Evolutionary conservation across 1,140 invertebrate species (phyloP), one percentile per base, ranked within the genome.

Genomic region (Ridgeia piscesae): DNA sequence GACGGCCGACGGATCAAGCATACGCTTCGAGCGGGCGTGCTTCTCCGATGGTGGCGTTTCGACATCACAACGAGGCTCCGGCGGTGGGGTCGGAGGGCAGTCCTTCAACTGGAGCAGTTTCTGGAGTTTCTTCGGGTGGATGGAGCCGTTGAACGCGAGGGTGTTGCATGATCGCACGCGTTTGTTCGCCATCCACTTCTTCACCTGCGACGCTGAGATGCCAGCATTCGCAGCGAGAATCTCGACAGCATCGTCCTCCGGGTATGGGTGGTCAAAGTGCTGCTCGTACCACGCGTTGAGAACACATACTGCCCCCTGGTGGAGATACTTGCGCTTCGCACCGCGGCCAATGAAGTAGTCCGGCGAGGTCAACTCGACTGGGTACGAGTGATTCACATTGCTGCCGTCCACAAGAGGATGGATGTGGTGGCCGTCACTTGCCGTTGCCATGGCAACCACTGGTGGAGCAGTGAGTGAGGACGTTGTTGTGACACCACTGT

Each of bases 131-230:
- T 92, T 92, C 33, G 94, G 94, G 93, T 95, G 94, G 58, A 94
- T 94, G 92, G 94, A 94, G 31, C 94, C 94, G 34, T 94, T 95
- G 93, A 94, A 95, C 17, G 94, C 94, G 35, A 95, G 94, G 27
- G 95, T 95, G 92, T 95, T 95, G 92, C 93, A 94, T n/a, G 94
- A 94, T 0, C 95, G 93, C 1, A 95, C 94, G 89, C 94, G 94
- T 92, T 94, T 95, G 93, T 95, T 95, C 50, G 94, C 94, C 93
- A 95, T 93, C 95, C 95, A 95, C 58, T 95, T 95, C 88, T 94
- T 95, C 33, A 95, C 94, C 89, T 95, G 95, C 27, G 92, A 93
- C 9, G 90, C 92, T 21, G 93, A 94, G 21, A 94, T 93, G 77
- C 93, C 94, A 14, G 93, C 93, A 31, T 35, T 34, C n/a, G 92